Evolutionary conservation across 2,797 vertebrate genomes (phyloP).

Genomic region (Enteromius treurensis): DNA sequence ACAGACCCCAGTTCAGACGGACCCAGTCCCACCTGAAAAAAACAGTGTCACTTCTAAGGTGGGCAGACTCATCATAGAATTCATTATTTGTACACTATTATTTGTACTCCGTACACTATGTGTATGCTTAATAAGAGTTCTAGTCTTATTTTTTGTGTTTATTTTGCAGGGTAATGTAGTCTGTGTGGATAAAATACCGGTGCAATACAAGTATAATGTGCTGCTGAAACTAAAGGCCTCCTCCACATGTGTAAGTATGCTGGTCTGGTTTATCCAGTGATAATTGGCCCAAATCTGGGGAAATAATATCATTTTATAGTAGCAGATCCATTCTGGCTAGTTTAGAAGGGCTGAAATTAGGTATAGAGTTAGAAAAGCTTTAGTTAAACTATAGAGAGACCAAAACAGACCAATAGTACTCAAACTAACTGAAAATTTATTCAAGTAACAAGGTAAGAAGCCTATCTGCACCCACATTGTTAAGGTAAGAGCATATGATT

Average conservation of each 20-base stretch:
- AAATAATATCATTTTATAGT: neutral
- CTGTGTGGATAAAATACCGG: slow-evolving; percentile 72
- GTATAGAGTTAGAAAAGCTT: neutral
- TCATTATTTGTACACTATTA: neutral
- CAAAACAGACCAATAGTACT: neutral
- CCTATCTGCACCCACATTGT: neutral
- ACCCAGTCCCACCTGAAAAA: slow-evolving; percentile 13
- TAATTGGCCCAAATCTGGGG: neutral
- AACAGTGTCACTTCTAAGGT: slow-evolving; percentile 35
- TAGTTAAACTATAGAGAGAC: neutral
- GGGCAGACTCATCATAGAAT: neutral
- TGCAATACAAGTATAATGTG: slow-evolving; percentile 73
- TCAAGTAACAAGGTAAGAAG: neutral
- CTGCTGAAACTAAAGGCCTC: slow-evolving; percentile 70
- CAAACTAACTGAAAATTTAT: neutral
- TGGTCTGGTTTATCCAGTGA: slow-evolving; percentile 14
- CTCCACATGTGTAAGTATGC: slow-evolving; percentile 76
- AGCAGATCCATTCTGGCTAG: neutral
- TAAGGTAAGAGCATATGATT: neutral
- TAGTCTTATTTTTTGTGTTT: neutral
- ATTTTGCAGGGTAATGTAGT: slow-evolving; percentile 65
- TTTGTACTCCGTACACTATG: neutral
- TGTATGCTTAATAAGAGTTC: neutral
- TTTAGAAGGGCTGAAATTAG: neutral
- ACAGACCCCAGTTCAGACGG: slow-evolving; percentile 5